Evolutionary conservation across 2,113 vertebrate species (phyloP).

Genomic region (Thunnus maccoyii): DNA sequence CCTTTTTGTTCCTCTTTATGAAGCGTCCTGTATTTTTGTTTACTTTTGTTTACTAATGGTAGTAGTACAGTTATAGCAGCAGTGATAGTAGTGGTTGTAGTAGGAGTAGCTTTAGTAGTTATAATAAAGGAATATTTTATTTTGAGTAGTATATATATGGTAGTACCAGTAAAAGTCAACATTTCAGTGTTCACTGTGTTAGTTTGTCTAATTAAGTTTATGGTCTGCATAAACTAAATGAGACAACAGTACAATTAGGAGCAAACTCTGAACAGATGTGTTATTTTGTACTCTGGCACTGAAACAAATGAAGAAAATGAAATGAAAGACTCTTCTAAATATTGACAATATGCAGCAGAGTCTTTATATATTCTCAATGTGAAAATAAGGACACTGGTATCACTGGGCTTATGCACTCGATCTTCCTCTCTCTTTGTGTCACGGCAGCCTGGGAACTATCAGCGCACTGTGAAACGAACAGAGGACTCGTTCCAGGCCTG

Average conservation of each 20-base stretch:
- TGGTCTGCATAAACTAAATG: not conserved
- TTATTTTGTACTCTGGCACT: not conserved
- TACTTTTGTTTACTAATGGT: too few species aligned
- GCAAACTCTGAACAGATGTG: constrained; percentile 35
- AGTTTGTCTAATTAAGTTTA: constrained; percentile 31
- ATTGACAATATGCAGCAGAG: too few species aligned
- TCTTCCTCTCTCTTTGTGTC: constrained; percentile 45
- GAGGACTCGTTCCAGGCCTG: constrained; percentile 88
- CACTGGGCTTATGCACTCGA: not conserved
- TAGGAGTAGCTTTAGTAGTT: too few species aligned
- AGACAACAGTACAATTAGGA: not conserved
- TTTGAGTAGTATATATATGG: too few species aligned
- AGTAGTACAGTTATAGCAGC: too few species aligned
- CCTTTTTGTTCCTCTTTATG: too few species aligned
- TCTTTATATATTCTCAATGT: not conserved
- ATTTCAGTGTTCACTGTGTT: not conserved
- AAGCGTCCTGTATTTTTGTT: too few species aligned
- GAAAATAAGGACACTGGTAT: not conserved
- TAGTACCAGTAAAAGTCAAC: not conserved
- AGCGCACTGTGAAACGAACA: constrained; percentile 85
- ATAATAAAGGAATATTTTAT: too few species aligned
- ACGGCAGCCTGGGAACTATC: constrained; percentile 87
- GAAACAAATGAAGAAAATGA: not conserved
- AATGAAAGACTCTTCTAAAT: not conserved
- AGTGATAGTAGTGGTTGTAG: not conserved